Evolutionary conservation across 2,888 invertebrate species (phyloP), one percentile per base, ranked within the genome.

Genomic region (Bombyx huttoni): DNA sequence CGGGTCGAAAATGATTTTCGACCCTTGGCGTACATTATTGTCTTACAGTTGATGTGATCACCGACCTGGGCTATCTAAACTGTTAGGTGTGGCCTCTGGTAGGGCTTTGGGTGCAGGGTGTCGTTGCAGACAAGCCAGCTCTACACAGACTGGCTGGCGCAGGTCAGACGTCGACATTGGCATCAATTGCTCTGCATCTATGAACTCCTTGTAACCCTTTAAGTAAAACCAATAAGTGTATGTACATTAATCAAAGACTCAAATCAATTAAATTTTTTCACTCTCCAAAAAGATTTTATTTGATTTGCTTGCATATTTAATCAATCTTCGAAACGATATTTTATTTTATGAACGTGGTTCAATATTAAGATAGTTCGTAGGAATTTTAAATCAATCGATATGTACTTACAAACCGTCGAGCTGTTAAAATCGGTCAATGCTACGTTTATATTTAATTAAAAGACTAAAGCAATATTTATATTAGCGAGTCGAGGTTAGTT

Each of bases 181-280:
- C 93, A 96, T 95, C 69, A 96, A 90, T 77, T 94, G 94, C 89
- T 96, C 96, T 55, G 96, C 95, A 85, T 96, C 96, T 77, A 95
- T 94, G 90, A 94, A 95, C 80, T 96, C 96, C 90, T 95, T 96
- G 90, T 94, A 96, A 71, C 94, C 94, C 96, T 96, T 78, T 56
- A 67, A 58, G 59, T 74, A 61, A 56, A 53, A 60, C 53, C 46
- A 52, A 8, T 54, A 24, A 24, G 24, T 24, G 24, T 24, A 24
- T 3, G 24, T 24, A 24, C n/a, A n/a, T 3, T 24, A 5, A 24
- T 24, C 5, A 5, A 24, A 24, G 24, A 24, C 1, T 24, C 24
- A 24, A 24, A 24, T 1, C 24, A 24, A 24, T 24, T 24, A 1
- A 24, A 24, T 24, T 0, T 24, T 24, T 24, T 24, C 5, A 24